Conservation (phyloP, 2,888 invertebrate species). For the Kryphioiulus occultus region DNA sequence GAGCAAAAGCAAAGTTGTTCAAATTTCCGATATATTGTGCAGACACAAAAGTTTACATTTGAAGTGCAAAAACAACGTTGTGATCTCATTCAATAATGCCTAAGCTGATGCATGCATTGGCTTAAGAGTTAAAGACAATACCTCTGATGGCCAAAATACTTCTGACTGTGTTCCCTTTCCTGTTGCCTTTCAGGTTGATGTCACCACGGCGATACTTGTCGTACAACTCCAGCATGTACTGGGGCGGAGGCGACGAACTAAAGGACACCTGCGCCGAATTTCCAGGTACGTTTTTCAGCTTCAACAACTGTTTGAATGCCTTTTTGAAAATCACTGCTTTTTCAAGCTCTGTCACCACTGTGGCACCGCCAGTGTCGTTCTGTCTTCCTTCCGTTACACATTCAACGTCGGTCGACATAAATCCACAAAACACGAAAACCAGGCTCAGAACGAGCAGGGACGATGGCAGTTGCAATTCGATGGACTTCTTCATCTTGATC, state of each 20-base stretch:
- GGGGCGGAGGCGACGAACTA: not conserved
- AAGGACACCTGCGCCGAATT: not conserved
- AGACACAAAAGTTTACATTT: not conserved
- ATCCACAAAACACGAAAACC: not conserved
- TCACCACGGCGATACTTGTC: slow-evolving; percentile 47
- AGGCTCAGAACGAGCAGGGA: not conserved
- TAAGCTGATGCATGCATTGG: not conserved
- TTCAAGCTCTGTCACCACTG: not conserved
- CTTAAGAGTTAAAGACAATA: not conserved
- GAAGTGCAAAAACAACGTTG: too few species aligned
- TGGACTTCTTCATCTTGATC: slow-evolving; percentile 1
- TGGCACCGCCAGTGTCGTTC: not conserved
- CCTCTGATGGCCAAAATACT: slow-evolving; percentile 48
- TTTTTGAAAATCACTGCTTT: slow-evolving; percentile 41
- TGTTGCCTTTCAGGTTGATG: not conserved
- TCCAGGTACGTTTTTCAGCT: slow-evolving; percentile 42
- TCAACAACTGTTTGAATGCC: slow-evolving; percentile 37
- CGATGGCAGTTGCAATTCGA: not conserved
- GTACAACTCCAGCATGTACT: slow-evolving; percentile 50
- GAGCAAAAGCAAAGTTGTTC: too few species aligned
- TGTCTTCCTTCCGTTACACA: not conserved
- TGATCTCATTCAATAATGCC: not conserved
- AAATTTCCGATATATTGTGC: not conserved
- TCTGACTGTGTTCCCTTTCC: slow-evolving; percentile 48
- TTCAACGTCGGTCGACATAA: not conserved